Conservation (phyloP, 2,113 vertebrate genomes). For the Oplegnathus fasciatus region DNA sequence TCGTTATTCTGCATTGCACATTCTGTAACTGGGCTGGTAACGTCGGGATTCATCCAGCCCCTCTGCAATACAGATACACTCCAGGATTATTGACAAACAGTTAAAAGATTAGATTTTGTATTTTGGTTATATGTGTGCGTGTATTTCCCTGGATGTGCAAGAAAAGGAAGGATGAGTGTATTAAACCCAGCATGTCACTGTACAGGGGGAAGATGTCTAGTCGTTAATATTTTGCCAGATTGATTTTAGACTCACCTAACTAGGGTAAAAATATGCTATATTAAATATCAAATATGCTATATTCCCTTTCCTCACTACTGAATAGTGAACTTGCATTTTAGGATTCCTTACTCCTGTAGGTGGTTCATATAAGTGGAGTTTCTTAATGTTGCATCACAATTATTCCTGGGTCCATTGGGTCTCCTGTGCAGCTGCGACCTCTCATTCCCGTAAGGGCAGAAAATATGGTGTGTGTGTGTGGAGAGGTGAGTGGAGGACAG, state of each 20-base stretch:
- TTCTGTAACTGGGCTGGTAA: not conserved
- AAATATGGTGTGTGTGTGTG: slow-evolving; percentile 41
- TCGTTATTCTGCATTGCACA: slow-evolving; percentile 18
- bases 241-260: not conserved
- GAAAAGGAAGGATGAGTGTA: not conserved
- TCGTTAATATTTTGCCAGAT: slow-evolving; percentile 1
- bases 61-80: not conserved
- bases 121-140: not conserved
- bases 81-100: not conserved
- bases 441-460: slow-evolving; percentile 66
- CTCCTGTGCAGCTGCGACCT: slow-evolving; percentile 66
- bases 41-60: not conserved
- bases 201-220: not conserved
- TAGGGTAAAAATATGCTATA: not conserved
- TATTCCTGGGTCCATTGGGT: slow-evolving; percentile 64
- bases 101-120: not conserved
- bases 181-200: slow-evolving; percentile 16
- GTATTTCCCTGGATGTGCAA: not conserved
- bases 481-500: slow-evolving; percentile 36
- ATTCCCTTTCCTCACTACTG: not conserved
- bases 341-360: not conserved
- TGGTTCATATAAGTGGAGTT: slow-evolving; percentile 46
- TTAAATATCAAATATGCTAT: not conserved
- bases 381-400: slow-evolving; percentile 81
- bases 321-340: not conserved